phyloP scores from a whole-genome alignment of 2,797 vertebrate genomes.

The Alcedo atthis region DNA sequence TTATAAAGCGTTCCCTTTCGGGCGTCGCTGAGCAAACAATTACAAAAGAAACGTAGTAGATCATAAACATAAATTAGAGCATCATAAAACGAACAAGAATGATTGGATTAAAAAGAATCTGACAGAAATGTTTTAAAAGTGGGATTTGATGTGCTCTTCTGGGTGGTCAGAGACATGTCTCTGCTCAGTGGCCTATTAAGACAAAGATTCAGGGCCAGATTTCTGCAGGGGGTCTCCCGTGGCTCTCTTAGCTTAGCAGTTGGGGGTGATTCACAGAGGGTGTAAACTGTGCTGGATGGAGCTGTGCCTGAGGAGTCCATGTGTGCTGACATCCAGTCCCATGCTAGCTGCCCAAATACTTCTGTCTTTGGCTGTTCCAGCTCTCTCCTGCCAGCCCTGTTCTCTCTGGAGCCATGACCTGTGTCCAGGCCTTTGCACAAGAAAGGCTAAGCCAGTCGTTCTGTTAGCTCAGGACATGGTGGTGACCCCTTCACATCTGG shows the following conservation, averaged over 20 bases:
- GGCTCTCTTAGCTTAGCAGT: neutral
- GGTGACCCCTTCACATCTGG: neutral
- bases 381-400: neutral
- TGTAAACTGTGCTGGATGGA: neutral
- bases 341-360: neutral
- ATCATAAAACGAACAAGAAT: conserved; percentile 11
- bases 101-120: neutral
- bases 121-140: neutral
- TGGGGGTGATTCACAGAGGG: neutral
- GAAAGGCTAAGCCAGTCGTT: neutral
- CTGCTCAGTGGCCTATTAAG: neutral
- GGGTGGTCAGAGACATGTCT: neutral
- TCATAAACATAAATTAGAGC: conserved; percentile 62
- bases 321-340: neutral
- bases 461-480: neutral
- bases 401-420: neutral
- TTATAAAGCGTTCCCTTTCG: conserved; percentile 27
- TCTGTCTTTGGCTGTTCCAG: neutral
- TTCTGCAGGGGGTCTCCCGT: neutral
- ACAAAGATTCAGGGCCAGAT: neutral
- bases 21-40: conserved; percentile 37
- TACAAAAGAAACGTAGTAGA: conserved; percentile 21
- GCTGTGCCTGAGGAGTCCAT: neutral
- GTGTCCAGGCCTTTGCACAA: rapidly evolving
- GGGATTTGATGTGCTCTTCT: neutral